Percentiles rank a stretch among this genome's conserved stretches.
These are phyloP conservation scores for Cavia porcellus DNA, from an alignment of 2,113 vertebrate species.

Conservation along the genomic window DNA sequence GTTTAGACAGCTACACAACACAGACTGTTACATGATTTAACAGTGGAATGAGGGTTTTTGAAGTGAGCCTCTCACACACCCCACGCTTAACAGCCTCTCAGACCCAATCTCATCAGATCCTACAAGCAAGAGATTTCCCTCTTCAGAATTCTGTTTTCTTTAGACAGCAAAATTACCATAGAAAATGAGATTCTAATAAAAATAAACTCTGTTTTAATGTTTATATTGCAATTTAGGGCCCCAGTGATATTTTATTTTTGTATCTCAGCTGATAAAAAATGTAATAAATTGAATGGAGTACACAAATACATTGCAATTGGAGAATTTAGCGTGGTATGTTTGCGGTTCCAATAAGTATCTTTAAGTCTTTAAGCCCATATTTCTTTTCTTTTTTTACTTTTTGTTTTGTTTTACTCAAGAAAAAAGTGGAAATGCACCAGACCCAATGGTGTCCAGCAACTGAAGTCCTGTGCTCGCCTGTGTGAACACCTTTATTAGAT, in stretches of 20 bases:
- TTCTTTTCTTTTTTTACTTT: conserved; percentile 49
- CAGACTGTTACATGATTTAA: conserved; percentile 25
- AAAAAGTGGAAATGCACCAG: conserved; percentile 50
- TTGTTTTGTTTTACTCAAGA: background rate
- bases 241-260: conserved; percentile 64
- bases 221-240: conserved; percentile 52
- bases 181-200: conserved; percentile 73
- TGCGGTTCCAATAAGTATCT: conserved; percentile 1
- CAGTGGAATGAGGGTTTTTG: background rate
- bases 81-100: conserved; percentile 16
- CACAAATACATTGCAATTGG: conserved; percentile 52
- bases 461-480: background rate
- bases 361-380: background rate
- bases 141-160: conserved; percentile 75
- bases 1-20: background rate
- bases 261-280: conserved; percentile 58
- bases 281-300: too few relatives aligned
- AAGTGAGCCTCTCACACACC: background rate
- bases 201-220: conserved; percentile 65
- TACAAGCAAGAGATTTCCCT: conserved; percentile 55
- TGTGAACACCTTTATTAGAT: conserved; percentile 70
- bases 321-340: conserved; percentile 72
- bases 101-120: conserved; percentile 71
- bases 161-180: conserved; percentile 54
- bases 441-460: conserved; percentile 47